Base-by-base conservation (phyloP, 2,113 vertebrate genomes). In the Alouatta palliata region DNA sequence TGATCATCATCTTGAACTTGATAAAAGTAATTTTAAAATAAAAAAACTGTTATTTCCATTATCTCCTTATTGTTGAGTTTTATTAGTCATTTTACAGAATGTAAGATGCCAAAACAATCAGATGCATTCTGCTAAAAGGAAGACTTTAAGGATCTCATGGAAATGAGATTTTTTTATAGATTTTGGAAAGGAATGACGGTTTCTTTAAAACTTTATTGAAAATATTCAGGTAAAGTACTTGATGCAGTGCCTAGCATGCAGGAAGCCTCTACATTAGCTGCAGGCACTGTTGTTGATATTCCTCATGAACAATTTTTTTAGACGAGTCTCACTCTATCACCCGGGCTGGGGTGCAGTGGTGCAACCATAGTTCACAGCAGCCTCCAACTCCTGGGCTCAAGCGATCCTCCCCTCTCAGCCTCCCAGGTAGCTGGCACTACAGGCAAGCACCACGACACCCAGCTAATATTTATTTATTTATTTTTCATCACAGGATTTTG, bases 81-180 rank as follows among this genome's bases (percentile, higher is more conserved):
- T 23, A 40, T 64, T 56, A 49, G 71, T 71, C 64, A 85, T 30
- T 81, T 87, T 40, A 84, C 19, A 92, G n/a, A 82, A 87, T 23
- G 11, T 85, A 66, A 76, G 32, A 43, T n/a, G 7, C 13, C 1
- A 1, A 64, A 56, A 61, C 66, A 52, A 92, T 45, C 40, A n/a
- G 52, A 40, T 58, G 40, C 54, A 37, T 11, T 88, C 49, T 52
- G n/a, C 21, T 79, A 21, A 49, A 61, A 71, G 79, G 40, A 76
- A 95, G 73, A 20, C 21, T 25, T 73, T 25, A 73, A 47, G 47
- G 61, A 82, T 43, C 32, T 87, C 37, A 77, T 56, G 64, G n/a
- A 84, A 92, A 92, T 4, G 32, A 71, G 58, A 52, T 61, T 71
- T 97, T 71, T 97, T 79, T 73, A 45, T 20, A 25, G 81, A 27